These are phyloP conservation scores for Hafferia zeledoni DNA, from an alignment of 2,797 vertebrate genomes.

Conservation along the genomic window DNA sequence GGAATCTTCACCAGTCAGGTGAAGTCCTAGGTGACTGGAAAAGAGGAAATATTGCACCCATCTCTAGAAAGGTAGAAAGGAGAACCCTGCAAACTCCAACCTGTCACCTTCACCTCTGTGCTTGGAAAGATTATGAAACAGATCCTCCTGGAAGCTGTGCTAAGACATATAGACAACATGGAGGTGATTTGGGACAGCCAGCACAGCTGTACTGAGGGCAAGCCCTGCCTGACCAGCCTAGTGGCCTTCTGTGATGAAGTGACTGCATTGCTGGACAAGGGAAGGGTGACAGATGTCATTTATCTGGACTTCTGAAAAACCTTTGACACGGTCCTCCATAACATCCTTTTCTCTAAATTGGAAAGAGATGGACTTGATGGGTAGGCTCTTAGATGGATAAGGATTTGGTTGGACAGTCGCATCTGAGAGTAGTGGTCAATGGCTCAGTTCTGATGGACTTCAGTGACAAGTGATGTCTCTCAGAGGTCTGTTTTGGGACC, in stretches of 20 bases:
- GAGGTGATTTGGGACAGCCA: background rate
- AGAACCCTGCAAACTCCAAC: background rate
- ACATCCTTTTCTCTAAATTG: background rate
- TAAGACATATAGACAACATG: background rate
- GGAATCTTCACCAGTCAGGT: background rate
- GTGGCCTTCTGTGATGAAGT: background rate
- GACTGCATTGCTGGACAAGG: background rate
- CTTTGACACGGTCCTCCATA: background rate
- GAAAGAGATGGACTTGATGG: background rate
- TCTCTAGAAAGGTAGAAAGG: background rate
- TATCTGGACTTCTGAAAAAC: background rate
- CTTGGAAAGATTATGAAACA: background rate
- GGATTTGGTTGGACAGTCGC: background rate
- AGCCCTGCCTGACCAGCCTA: background rate
- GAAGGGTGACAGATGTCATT: background rate
- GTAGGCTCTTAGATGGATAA: background rate
- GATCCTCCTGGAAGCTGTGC: background rate
- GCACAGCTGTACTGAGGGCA: too few species aligned
- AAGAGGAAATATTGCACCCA: background rate
- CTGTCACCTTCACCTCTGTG: background rate
- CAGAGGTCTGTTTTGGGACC: background rate
- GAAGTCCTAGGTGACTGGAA: background rate
- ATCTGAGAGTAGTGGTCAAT: rapidly evolving
- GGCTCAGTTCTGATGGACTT: background rate
- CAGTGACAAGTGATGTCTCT: background rate